Base-by-base conservation (phyloP, 2,888 invertebrate species). In the Aspidiotus destructor region DNA sequence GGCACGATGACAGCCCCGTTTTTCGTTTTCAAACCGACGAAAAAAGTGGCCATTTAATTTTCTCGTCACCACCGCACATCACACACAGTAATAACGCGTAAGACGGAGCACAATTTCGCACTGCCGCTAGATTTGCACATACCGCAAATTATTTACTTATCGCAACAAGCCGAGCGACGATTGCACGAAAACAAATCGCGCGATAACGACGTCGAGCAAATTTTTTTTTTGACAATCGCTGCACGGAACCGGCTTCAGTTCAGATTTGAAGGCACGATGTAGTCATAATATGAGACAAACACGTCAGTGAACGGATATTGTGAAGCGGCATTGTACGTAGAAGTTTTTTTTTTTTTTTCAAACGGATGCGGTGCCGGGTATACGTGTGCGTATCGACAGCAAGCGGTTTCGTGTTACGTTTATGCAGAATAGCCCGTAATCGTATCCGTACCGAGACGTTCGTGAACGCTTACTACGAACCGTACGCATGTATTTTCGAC, bases 41-140 rank as follows among this genome's bases (percentile, higher is more conserved):
- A 42, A 60, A 60, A 55, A 41, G 40, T 57, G 65, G 57, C 67
- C 67, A 67, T 67, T 67, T 65, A 65, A 57, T 65, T 40, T 13
- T 58, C 58, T 58, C 67, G 60, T 17, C 17, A 60, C 40, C 52
- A 67, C 60, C 60, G 60, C 58, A 67, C 67, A 67, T 67, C 67
- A 67, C 67, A 40, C 41, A 58, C 58, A 58, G 10, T 17, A 17
- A 58, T 40, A 40, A 40, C 28, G n/a, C 17, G 16, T 58, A 58
- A 28, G n/a, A n/a, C 55, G 55, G 28, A 28, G 28, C 28, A 28
- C n/a, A 58, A 10, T 55, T 17, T 15, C 58, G 58, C 17, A 9
- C 9, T 17, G n/a, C 40, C 58, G 40, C 17, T 28, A 28, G n/a
- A 55, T 13, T 28, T 13, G 48, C 48, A 28, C 28, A 17, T 17